Evolutionary conservation across 1,140 invertebrate genomes (phyloP).

Genomic region (Nasonia giraulti): DNA sequence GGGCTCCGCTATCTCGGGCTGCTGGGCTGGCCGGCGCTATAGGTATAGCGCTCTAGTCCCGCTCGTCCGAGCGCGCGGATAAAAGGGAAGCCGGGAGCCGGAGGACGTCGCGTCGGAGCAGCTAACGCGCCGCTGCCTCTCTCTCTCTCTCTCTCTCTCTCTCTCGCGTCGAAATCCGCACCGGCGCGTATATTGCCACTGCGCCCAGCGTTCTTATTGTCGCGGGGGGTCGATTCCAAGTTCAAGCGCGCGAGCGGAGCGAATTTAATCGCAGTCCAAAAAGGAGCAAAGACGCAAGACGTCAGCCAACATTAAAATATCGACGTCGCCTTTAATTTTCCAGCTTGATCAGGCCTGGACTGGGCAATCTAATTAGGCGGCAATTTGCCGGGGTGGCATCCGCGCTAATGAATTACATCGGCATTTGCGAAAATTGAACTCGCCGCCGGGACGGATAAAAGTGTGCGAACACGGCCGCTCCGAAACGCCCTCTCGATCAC

Average conservation of each 20-base stretch:
- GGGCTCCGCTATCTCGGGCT: not conserved
- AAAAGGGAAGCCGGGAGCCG: slow-evolving; percentile 23
- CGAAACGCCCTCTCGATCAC: too few species aligned
- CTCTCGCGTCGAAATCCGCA: too few species aligned
- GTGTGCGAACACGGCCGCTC: too few species aligned
- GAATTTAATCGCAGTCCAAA: too few species aligned
- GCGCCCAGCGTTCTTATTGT: too few species aligned
- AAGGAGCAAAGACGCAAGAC: too few species aligned
- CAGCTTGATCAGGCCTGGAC: too few species aligned
- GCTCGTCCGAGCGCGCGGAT: slow-evolving; percentile 38
- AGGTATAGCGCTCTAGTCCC: not conserved
- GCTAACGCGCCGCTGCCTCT: not conserved
- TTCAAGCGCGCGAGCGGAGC: too few species aligned
- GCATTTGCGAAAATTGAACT: slow-evolving; percentile 4
- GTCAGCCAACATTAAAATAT: not conserved
- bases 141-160: too few species aligned
- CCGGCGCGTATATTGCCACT: too few species aligned
- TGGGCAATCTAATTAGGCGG: slow-evolving; percentile 8
- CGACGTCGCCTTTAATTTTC: slow-evolving; percentile 24
- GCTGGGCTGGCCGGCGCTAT: not conserved
- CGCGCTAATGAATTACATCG: slow-evolving; percentile 17
- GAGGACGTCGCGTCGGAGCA: not conserved
- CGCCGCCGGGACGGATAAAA: too few species aligned
- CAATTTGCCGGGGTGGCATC: not conserved
- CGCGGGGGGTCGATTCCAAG: too few species aligned